phyloP scores from a whole-genome alignment of 2,888 invertebrate species.

The Zeuzera pyrina region DNA sequence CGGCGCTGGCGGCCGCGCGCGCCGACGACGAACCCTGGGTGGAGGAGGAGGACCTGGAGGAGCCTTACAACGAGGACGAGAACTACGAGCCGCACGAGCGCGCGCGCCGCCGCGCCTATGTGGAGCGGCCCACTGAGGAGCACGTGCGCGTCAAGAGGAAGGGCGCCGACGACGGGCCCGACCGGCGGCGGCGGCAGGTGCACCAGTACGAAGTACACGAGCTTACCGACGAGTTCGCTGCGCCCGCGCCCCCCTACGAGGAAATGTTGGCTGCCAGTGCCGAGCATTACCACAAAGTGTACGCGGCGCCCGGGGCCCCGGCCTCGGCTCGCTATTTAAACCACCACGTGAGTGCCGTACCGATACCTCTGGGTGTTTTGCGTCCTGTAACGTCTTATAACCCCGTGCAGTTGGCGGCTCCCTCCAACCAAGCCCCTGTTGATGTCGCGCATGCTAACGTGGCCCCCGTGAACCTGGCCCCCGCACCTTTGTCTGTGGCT shows the following conservation, averaged over 20 bases:
- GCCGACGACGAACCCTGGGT: slow-evolving; percentile 41
- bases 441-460: slow-evolving; percentile 2
- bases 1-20: slow-evolving; percentile 28
- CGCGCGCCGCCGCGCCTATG: slow-evolving; percentile 31
- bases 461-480: slow-evolving; percentile 15
- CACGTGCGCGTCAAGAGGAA: slow-evolving; percentile 44
- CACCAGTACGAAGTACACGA: slow-evolving; percentile 63
- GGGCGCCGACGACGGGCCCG: slow-evolving; percentile 25
- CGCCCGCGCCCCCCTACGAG: slow-evolving; percentile 45
- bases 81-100: slow-evolving; percentile 24
- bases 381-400: slow-evolving; percentile 9
- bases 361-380: slow-evolving; percentile 21
- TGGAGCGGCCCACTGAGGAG: slow-evolving; percentile 38
- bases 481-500: slow-evolving; percentile 21
- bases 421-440: slow-evolving; percentile 7
- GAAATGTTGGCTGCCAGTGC: slow-evolving; percentile 62
- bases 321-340: slow-evolving; percentile 27
- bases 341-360: slow-evolving; percentile 27
- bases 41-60: slow-evolving; percentile 36
- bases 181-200: slow-evolving; percentile 38
- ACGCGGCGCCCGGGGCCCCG: slow-evolving; percentile 31
- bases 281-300: slow-evolving; percentile 53
- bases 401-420: slow-evolving; percentile 13
- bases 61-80: slow-evolving; percentile 20
- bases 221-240: slow-evolving; percentile 36